These are phyloP conservation scores for Morbakka virulenta DNA, from an alignment of 30 jellyfish, hydroid and myxozoan genomes.

Conservation along the genomic window DNA sequence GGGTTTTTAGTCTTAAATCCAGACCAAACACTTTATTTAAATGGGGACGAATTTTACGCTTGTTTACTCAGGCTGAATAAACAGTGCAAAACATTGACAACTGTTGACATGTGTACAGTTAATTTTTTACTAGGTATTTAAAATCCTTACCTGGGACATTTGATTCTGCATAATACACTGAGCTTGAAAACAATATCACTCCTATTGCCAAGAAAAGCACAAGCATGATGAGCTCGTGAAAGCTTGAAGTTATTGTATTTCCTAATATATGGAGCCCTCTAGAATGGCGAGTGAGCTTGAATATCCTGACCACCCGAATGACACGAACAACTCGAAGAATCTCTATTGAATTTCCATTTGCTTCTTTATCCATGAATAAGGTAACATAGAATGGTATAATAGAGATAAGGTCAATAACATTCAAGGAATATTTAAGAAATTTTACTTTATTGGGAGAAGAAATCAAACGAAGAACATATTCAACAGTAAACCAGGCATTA, in stretches of 20 bases:
- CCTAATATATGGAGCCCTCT: constrained; percentile 96
- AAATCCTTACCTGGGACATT: constrained; percentile 39
- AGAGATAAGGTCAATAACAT: constrained; percentile 83
- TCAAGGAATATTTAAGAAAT: constrained; percentile 67
- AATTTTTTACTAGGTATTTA: no score
- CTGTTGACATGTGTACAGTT: no score
- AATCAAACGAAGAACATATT: constrained; percentile 69
- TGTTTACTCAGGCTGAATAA: no score
- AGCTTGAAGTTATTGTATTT: constrained; percentile 91
- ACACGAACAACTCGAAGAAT: constrained; percentile 94
- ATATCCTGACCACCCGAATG: constrained; percentile 86
- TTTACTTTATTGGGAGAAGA: constrained; percentile 67
- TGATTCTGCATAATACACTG: constrained; percentile 97
- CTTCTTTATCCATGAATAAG: constrained; percentile 49
- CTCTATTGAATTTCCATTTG: constrained; percentile 61
- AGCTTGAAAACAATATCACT: constrained; percentile 87
- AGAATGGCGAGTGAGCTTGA: constrained; percentile 96
- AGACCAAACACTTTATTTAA: no score
- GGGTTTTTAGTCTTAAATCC: no score
- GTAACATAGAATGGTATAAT: constrained; percentile 85
- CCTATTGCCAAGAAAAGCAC: constrained; percentile 87
- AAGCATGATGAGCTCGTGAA: constrained; percentile 90
- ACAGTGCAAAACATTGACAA: no score
- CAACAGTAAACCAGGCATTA: constrained; percentile 96
- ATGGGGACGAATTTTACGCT: no score